Percentiles rank a stretch among this genome's conserved stretches.
Evolutionary conservation across 2,113 vertebrate genomes (phyloP).

Genomic region (Pseudorhombus dupliciocellatus): DNA sequence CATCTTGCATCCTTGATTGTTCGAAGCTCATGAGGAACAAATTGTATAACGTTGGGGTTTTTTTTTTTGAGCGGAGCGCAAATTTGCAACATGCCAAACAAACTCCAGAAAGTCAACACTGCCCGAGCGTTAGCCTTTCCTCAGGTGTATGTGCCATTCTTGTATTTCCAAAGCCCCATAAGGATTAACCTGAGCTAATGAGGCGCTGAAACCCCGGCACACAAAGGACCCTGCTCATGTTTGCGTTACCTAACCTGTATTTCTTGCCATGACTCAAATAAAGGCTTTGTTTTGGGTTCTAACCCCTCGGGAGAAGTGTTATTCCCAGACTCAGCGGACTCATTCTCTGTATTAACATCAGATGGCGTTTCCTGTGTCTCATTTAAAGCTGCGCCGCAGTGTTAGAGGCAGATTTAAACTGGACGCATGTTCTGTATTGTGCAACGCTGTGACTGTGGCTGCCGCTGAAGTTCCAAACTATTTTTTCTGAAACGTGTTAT

Average conservation of each 20-base stretch:
- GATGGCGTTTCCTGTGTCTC: neutral
- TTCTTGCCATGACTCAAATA: constrained; percentile 22
- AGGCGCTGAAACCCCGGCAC: constrained; percentile 17
- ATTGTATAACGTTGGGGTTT: too few species aligned
- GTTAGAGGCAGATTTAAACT: neutral
- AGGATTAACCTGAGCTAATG: constrained; percentile 34
- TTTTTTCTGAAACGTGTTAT: neutral
- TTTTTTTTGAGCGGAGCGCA: neutral
- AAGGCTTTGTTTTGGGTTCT: constrained; percentile 28
- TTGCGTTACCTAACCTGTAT: constrained; percentile 36
- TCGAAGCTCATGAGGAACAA: neutral
- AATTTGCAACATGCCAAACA: neutral
- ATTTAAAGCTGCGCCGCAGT: neutral
- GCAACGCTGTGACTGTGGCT: neutral
- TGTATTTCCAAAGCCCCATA: constrained; percentile 3
- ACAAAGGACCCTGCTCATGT: constrained; percentile 39
- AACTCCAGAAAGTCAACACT: neutral
- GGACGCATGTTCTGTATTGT: neutral
- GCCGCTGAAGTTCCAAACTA: neutral
- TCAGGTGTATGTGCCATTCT: neutral
- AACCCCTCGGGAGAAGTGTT: constrained; percentile 3
- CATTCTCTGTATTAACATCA: neutral
- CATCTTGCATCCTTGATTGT: neutral
- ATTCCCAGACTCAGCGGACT: constrained; percentile 16
- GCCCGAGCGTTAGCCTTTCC: neutral